These are phyloP conservation scores for Ephestia elutella DNA, from an alignment of 1,140 invertebrate species.

Conservation along the genomic window DNA sequence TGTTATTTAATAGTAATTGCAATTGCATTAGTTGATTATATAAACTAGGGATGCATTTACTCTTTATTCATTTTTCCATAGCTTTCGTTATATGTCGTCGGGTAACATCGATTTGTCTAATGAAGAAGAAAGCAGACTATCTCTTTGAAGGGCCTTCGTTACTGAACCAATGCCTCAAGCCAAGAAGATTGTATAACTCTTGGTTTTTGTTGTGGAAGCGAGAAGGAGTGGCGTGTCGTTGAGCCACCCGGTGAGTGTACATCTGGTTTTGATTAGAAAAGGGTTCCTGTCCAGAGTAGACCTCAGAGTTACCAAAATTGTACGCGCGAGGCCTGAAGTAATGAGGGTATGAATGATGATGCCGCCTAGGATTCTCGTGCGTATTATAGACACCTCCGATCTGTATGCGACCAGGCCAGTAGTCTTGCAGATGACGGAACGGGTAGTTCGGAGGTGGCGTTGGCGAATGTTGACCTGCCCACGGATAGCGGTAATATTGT, in stretches of 20 bases:
- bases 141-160: conserved; percentile 63
- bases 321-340: conserved; percentile 48
- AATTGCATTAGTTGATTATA: conserved; percentile 9
- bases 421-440: conserved; percentile 62
- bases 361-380: conserved; percentile 56
- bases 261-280: conserved; percentile 38
- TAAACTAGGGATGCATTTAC: conserved; percentile 12
- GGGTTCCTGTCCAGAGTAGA: conserved; percentile 30
- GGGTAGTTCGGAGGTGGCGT: conserved; percentile 56
- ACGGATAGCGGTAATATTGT: conserved; percentile 54
- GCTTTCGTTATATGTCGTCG: conserved; percentile 69
- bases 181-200: conserved; percentile 62
- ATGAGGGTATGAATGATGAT: conserved; percentile 64
- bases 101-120: conserved; percentile 68
- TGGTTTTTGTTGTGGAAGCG: conserved; percentile 46
- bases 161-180: conserved; percentile 65
- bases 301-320: conserved; percentile 26
- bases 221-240: conserved; percentile 39
- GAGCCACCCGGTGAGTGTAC: conserved; percentile 43
- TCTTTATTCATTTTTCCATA: conserved; percentile 36
- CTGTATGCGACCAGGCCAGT: conserved; percentile 59
- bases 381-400: conserved; percentile 53
- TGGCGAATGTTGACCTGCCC: conserved; percentile 39
- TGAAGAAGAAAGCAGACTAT: conserved; percentile 42
- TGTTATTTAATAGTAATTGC: conserved; percentile 7